Base-by-base conservation (phyloP, 2,113 vertebrate species). In the Notechis scutatus region DNA sequence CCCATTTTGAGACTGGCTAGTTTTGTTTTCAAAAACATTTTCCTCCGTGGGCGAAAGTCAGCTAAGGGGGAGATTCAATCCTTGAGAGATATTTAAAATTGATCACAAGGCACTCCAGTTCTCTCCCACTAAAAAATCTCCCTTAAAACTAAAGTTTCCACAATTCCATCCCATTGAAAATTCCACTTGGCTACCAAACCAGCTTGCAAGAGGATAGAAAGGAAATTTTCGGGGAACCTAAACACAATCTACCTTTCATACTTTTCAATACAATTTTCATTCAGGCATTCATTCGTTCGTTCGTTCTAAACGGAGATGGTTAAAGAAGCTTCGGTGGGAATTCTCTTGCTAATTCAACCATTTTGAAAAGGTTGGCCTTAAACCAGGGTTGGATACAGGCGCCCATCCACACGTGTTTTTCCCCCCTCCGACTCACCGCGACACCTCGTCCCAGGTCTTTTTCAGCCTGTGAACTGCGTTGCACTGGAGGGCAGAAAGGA, bases 401-500 rank as follows among this genome's bases (percentile, higher is more conserved):
- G 24, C 45, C 18, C 23, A 23, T 9, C 39, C 8, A 0, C 20
- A 9, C 1, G 23, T 24, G 5, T 21, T 56, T 56, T 20, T 4
- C 52, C 29, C 45, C 57, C 89, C 42, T 86, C 0, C 3, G 0
- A 1, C 98, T 96, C 91, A 99, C 99, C 99, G 96, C 4, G 98
- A 98, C 20, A 99, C 99, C 7, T 99, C 99, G 0, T 99, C 99
- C 99, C 99, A 99, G 0, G 98, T 99, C 96, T 98, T 99, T 97
- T 98, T 99, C 89, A 99, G 98, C 7, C 99, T 97, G 97, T 99
- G 99, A 89, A 99, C 97, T 0, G 99, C 98, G 0, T 99, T 99
- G 95, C 99, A 99, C 97, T 99, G 99, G 88, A 99, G 98, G 2
- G 99, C 99, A 0, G 99, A 99, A n/a, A 99, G 98, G 94, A 99